phyloP scores from a whole-genome alignment of 2,113 vertebrate genomes.

The Semnornis frantzii region DNA sequence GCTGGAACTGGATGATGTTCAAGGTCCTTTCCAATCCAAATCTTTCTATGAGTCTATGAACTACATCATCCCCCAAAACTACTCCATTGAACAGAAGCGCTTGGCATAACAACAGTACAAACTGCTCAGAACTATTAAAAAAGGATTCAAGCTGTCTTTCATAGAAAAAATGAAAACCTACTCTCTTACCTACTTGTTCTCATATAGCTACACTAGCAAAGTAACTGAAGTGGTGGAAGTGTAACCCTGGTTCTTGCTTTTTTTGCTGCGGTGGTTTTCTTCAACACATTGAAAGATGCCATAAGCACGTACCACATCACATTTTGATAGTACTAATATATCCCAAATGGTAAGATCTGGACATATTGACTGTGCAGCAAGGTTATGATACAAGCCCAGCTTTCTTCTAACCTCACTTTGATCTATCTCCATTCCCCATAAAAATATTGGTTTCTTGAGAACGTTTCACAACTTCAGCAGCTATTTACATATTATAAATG shows the following conservation, averaged over 20 bases:
- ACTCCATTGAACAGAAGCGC: background rate
- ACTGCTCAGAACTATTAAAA: background rate
- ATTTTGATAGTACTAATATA: background rate
- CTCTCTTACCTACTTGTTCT: background rate
- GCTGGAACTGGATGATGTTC: too few relatives aligned
- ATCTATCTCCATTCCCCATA: background rate
- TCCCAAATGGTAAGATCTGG: background rate
- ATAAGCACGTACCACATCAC: background rate
- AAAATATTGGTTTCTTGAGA: background rate
- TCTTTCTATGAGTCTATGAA: too few relatives aligned
- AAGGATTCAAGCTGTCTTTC: background rate
- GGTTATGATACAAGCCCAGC: background rate
- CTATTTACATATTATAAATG: background rate
- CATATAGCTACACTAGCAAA: background rate
- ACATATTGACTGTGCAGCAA: background rate
- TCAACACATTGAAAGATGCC: background rate
- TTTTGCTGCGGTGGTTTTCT: background rate
- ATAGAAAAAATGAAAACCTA: background rate
- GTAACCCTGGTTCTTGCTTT: background rate
- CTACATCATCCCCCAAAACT: background rate
- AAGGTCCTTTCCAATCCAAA: too few relatives aligned
- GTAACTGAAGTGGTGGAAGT: background rate
- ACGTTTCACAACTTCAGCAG: background rate
- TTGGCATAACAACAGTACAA: background rate
- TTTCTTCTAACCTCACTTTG: background rate